Evolutionary conservation across 2,888 invertebrate species (phyloP), one percentile per base, ranked within the genome.

Genomic region (Strigamia crassipes): DNA sequence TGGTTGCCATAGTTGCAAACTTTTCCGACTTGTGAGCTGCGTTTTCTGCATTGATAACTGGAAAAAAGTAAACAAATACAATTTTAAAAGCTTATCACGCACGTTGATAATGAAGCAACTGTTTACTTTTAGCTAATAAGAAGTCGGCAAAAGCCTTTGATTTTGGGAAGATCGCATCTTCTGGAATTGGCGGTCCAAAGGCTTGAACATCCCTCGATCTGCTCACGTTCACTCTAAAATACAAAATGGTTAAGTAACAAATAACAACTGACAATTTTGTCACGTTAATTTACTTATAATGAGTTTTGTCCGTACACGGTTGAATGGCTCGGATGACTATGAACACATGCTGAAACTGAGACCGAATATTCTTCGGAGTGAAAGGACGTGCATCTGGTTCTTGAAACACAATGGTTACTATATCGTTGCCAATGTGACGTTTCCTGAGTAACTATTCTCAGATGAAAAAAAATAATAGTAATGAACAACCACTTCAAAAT

Each of bases 341-440:
- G 89, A 98, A 98, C 42, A 98, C 97, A 89, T 98, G 98, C 88
- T 98, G 98, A 89, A 98, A 98, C 88, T 98, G 97, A 79, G 97
- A 97, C 82, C 97, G 92, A 85, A 98, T 96, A 86, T 95, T 94
- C 86, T 94, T 93, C 81, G 98, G 97, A 82, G 96, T 96, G 89
- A 98, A 98, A 0, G 97, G 95, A 82, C 93, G 91, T 27, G 97
- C 94, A 79, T 96, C 96, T 0, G 96, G 95, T 88, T 96, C 95
- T 91, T 94, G 91, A 90, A 98, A 99, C 83, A 99, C 94, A 85
- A 99, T 94, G 15, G 97, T 98, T 81, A 98, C 97, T 87, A 98
- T 97, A 89, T 98, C 97, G 88, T 98, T 98, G 85, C 98, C 98
- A 86, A 98, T 97, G 89, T 98, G 97, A 34, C 98, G 92, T 88